Conservation (phyloP, 2,888 invertebrate genomes). For the Boloria euphrosyne region DNA sequence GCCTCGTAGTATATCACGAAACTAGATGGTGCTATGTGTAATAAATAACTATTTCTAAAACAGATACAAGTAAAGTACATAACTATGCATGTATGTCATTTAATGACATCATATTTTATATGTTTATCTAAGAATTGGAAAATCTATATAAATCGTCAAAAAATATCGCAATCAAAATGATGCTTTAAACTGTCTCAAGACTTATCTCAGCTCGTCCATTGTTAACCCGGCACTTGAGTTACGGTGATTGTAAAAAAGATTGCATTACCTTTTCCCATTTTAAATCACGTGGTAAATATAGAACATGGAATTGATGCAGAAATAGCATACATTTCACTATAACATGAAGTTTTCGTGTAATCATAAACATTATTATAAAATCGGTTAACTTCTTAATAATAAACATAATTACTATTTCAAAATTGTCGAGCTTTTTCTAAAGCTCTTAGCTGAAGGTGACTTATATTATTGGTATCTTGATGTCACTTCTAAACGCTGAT, state of each 20-base stretch:
- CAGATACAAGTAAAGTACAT: too few species aligned
- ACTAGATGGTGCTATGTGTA: too few species aligned
- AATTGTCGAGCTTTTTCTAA: background rate
- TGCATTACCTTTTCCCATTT: constrained; percentile 25
- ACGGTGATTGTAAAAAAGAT: constrained; percentile 27
- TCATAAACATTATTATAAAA: too few species aligned
- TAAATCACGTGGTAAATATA: constrained; percentile 20
- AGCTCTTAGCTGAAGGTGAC: background rate
- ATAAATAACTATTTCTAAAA: too few species aligned
- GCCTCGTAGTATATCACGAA: too few species aligned
- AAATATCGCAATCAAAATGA: constrained; percentile 6
- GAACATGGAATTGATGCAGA: constrained; percentile 5
- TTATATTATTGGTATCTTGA: background rate
- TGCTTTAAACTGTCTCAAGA: constrained; percentile 18
- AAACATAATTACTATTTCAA: background rate
- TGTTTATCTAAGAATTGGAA: background rate
- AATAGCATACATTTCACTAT: background rate
- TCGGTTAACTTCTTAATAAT: too few species aligned
- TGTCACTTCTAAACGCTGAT: constrained; percentile 11
- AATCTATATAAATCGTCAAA: constrained; percentile 7
- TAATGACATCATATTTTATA: background rate
- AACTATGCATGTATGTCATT: too few species aligned
- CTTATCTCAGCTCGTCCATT: constrained; percentile 29
- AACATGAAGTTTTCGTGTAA: background rate
- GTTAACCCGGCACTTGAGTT: constrained; percentile 27